Conservation (phyloP, 53 echinoderm and acorn worm species). For the Temnopleurus reevesii region DNA sequence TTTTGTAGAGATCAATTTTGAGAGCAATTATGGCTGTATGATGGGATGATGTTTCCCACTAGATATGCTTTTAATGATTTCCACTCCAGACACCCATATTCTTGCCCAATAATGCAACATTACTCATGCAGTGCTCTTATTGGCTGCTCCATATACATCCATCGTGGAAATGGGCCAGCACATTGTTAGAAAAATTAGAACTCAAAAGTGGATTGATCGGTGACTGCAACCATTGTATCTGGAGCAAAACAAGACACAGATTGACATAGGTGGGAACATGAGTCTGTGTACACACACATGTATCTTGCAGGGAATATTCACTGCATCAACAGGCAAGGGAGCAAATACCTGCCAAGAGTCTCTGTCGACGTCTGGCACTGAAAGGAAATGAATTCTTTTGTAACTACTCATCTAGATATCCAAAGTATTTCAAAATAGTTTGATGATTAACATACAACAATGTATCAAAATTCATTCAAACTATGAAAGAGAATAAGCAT, state of each 20-base stretch:
- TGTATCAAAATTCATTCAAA: too few species aligned
- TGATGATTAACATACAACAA: too few species aligned
- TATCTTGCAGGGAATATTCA: neutral
- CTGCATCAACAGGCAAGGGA: neutral
- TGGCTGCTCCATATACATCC: neutral
- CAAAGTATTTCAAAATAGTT: too few species aligned
- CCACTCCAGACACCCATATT: neutral
- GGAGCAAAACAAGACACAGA: neutral
- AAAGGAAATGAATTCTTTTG: neutral
- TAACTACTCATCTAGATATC: neutral
- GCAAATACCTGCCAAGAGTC: constrained; percentile 12
- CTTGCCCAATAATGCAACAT: neutral
- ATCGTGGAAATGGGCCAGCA: neutral
- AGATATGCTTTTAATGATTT: neutral
- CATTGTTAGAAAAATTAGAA: neutral
- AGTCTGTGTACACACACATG: neutral
- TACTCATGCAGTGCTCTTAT: neutral
- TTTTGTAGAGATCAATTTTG: too few species aligned
- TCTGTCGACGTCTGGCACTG: constrained; percentile 9
- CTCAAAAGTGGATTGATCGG: neutral
- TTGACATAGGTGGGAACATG: neutral
- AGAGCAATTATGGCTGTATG: too few species aligned
- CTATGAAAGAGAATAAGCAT: too few species aligned
- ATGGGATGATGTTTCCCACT: too few species aligned
- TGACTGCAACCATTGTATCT: neutral